These are phyloP conservation scores for Alligator sinensis DNA, from an alignment of 2,113 vertebrate species.

Conservation along the genomic window DNA sequence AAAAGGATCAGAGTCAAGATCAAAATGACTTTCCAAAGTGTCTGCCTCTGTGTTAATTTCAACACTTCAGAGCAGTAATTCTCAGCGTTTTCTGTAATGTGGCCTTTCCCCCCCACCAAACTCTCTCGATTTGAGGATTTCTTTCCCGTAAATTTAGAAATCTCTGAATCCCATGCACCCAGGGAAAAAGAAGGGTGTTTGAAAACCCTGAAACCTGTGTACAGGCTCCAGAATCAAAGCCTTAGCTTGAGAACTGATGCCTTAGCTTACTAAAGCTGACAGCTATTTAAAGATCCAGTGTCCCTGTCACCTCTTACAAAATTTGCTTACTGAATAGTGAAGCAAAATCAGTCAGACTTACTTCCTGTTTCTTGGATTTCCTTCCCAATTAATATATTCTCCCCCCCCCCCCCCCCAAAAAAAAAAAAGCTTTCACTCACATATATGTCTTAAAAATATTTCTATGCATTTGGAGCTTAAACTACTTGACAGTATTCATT, in stretches of 20 bases:
- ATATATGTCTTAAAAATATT: not conserved
- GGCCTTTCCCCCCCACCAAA: not conserved
- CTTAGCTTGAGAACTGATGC: not conserved
- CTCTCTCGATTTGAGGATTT: not conserved
- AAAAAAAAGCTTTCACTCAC: not conserved
- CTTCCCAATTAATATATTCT: not conserved
- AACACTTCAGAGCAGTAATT: not conserved
- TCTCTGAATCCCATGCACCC: not conserved
- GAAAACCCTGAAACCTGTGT: not conserved
- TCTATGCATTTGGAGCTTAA: not conserved
- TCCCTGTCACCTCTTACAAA: not conserved
- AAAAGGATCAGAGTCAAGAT: not conserved
- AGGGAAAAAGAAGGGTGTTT: not conserved
- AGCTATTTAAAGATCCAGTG: not conserved
- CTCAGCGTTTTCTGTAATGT: not conserved
- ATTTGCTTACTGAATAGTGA: not conserved
- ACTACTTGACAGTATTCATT: not conserved
- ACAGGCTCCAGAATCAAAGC: not conserved
- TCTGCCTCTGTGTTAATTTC: not conserved
- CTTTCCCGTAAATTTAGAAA: not conserved
- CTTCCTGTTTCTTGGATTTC: not conserved
- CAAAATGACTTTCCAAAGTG: not conserved
- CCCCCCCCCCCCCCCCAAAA: not conserved
- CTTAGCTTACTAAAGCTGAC: not conserved
- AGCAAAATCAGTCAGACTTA: accelerated